Evolutionary conservation across 1,140 invertebrate species (phyloP), one percentile per base, ranked within the genome.

Genomic region (Drosophila malerkotliana): DNA sequence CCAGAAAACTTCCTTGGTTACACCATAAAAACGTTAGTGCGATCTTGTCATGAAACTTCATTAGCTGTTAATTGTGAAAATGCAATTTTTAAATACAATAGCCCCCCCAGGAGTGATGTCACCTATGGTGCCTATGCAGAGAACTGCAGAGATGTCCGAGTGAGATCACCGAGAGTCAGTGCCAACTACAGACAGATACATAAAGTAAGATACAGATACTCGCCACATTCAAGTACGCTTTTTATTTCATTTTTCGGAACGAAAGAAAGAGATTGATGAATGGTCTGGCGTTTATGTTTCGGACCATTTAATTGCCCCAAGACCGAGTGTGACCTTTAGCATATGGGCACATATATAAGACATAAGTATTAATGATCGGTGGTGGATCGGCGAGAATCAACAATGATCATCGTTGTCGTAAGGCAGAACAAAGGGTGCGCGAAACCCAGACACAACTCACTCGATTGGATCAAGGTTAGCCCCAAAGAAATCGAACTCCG

Each of bases 211-310:
- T 45, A 15, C 52, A 66, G 32, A 57, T 66, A 74, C 62, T 52
- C 14, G 21, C 1, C 9, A 77, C 44, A 59, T 81, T 81, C 64
- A 75, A 61, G 72, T 69, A 77, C 55, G 56, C 15, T 76, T 72
- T 53, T 28, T 44, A 10, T 28, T 54, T 30, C 30, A 21, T 37
- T 62, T 72, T 69, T 75, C 21, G 59, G 71, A 71, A 81, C 78
- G 83, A 85, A 85, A 85, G 82, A 82, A 74, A 85, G 69, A 78
- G 82, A 85, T 87, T 85, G 82, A 85, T 85, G 78, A 75, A 84
- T 84, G 76, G 63, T 77, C 49, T 75, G 28, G 55, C 61, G 55
- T 49, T 63, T 57, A 51, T 77, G 48, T 69, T 53, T 78, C 76
- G 59, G 45, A 48, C 51, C 63, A 72, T 73, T 76, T 83, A 83